phyloP scores from a whole-genome alignment of 2,888 invertebrate species.

The Agrotis ipsilon region DNA sequence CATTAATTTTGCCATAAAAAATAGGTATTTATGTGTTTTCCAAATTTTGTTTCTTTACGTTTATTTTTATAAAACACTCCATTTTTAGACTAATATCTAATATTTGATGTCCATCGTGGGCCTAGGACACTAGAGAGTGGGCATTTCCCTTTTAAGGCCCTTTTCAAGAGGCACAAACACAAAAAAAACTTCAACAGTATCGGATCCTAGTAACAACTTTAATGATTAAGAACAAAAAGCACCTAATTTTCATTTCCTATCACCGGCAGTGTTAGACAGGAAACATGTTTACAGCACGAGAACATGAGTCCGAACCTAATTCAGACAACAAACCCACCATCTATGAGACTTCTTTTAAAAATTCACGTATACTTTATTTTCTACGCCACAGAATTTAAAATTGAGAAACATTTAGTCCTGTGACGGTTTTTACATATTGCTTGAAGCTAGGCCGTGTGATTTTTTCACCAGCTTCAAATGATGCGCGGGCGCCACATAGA shows the following conservation, averaged over 20 bases:
- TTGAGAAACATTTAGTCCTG: not conserved
- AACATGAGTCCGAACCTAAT: conserved; percentile 41
- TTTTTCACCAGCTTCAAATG: conserved; percentile 62
- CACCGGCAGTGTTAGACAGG: conserved; percentile 31
- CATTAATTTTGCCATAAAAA: no score
- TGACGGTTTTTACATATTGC: not conserved
- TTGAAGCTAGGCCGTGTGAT: conserved; percentile 38
- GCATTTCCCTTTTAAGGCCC: not conserved
- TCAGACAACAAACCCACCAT: conserved; percentile 14
- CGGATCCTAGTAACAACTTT: not conserved
- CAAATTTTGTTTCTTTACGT: no score
- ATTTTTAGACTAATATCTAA: no score
- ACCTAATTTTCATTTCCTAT: conserved; percentile 13
- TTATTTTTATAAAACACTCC: no score
- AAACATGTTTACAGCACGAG: conserved; percentile 55
- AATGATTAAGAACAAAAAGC: not conserved
- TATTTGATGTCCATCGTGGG: no score
- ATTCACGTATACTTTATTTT: not conserved
- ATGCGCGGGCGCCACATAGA: conserved; percentile 63
- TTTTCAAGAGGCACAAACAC: not conserved
- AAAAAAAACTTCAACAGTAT: not conserved
- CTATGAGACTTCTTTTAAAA: not conserved
- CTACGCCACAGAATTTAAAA: not conserved
- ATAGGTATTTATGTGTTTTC: no score
- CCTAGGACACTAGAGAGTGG: no score